Conservation (phyloP, 2,113 vertebrate species). For the Puntigrus tetrazona region DNA sequence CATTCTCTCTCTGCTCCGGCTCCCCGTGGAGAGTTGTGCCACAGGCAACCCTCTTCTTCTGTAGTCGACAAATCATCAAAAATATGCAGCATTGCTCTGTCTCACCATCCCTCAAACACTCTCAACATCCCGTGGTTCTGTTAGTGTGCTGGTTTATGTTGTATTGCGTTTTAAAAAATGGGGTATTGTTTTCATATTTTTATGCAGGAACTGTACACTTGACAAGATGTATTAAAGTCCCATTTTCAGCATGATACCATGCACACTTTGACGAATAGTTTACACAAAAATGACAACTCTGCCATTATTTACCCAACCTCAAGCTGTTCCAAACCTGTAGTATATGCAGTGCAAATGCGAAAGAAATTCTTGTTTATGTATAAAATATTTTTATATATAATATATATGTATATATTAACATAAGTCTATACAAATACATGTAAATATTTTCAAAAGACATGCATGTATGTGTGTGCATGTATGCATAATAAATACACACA, state of each 20-base stretch:
- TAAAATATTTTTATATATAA: too few species aligned
- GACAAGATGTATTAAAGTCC: slow-evolving; percentile 4
- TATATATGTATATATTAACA: too few species aligned
- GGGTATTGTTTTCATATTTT: neutral
- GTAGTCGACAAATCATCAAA: slow-evolving; percentile 38
- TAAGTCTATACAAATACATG: too few species aligned
- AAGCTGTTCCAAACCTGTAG: neutral
- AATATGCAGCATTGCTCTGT: slow-evolving; percentile 10
- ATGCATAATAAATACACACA: too few species aligned
- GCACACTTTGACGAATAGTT: neutral
- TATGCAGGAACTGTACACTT: neutral
- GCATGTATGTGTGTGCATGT: too few species aligned
- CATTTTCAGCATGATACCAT: neutral
- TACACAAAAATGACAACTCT: neutral
- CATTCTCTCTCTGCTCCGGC: neutral
- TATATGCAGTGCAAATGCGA: too few species aligned
- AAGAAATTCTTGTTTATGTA: too few species aligned
- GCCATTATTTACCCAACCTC: neutral
- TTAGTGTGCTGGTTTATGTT: neutral
- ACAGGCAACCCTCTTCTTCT: slow-evolving; percentile 19
- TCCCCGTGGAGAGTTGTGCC: slow-evolving; percentile 1
- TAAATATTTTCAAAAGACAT: too few species aligned
- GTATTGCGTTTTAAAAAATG: neutral
- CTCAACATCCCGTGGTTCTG: slow-evolving; percentile 2
- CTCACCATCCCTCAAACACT: slow-evolving; percentile 20